A percentile compares a stretch with the other conserved stretches of the same genome.
phyloP scores from a whole-genome alignment of 2,888 invertebrate genomes.

The Linnaemya vulpina region DNA sequence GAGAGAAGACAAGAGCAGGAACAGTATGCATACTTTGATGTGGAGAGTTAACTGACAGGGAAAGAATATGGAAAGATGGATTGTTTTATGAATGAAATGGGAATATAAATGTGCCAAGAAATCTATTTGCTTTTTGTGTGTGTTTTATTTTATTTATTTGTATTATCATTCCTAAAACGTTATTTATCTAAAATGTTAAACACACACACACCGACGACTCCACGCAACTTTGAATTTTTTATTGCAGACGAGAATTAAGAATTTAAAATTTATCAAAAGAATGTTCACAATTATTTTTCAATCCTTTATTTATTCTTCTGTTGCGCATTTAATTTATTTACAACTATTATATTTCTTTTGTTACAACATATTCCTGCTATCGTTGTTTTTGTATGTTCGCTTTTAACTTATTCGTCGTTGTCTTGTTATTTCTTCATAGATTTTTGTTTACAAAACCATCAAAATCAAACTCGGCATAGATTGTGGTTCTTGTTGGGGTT shows the following conservation, averaged over 20 bases:
- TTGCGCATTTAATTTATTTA: slow-evolving; percentile 42
- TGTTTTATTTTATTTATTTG: not conserved
- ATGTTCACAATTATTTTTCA: slow-evolving; percentile 35
- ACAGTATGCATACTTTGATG: slow-evolving; percentile 15
- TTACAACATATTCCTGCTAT: slow-evolving; percentile 34
- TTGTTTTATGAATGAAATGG: slow-evolving; percentile 50
- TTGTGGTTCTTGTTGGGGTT: slow-evolving; percentile 46
- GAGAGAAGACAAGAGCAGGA: not conserved
- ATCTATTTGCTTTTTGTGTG: slow-evolving; percentile 7
- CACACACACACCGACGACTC: slow-evolving; percentile 12
- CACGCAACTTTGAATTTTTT: not conserved
- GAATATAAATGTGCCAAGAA: slow-evolving; percentile 52
- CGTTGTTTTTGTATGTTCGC: not conserved
- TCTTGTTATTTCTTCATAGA: not conserved
- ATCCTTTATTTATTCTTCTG: slow-evolving; percentile 44
- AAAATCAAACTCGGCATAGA: slow-evolving; percentile 63
- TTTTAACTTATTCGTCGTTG: slow-evolving; percentile 8
- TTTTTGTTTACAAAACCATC: slow-evolving; percentile 48
- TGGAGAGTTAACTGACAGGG: not conserved
- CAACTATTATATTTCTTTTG: slow-evolving; percentile 31
- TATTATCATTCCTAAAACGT: slow-evolving; percentile 61
- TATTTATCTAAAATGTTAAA: slow-evolving; percentile 46
- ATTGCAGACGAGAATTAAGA: slow-evolving; percentile 14
- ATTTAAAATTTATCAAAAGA: slow-evolving; percentile 23
- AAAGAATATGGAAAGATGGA: slow-evolving; percentile 34